phyloP scores from a whole-genome alignment of 2,888 invertebrate genomes.

The Synanthedon andrenaeformis region DNA sequence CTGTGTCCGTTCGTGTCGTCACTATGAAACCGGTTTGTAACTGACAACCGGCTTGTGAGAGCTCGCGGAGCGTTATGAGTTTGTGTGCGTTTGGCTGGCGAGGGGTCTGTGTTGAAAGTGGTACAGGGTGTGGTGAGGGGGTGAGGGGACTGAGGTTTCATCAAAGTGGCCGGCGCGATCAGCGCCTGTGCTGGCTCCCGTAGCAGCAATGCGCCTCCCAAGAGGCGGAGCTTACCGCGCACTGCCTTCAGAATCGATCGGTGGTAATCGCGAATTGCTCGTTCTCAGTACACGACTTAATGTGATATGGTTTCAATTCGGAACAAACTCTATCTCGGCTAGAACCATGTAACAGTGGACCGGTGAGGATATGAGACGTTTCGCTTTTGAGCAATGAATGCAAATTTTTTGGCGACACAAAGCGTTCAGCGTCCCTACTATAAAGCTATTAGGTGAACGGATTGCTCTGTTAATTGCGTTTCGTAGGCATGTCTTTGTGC shows the following conservation, averaged over 20 bases:
- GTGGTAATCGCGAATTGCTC: conserved; percentile 45
- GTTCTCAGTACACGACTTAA: conserved; percentile 20
- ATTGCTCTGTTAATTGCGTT: conserved; percentile 65
- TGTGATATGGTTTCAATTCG: conserved; percentile 29
- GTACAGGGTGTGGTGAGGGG: conserved; percentile 20
- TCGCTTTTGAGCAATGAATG: conserved; percentile 31
- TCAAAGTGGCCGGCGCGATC: conserved; percentile 58
- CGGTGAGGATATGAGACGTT: conserved; percentile 21
- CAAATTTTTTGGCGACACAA: conserved; percentile 60
- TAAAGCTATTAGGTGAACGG: conserved; percentile 54
- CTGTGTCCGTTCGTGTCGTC: conserved; percentile 42
- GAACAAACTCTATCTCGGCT: conserved; percentile 5
- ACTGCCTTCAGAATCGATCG: conserved; percentile 65
- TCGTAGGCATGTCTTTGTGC: conserved; percentile 61
- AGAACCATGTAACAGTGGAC: conserved; percentile 32
- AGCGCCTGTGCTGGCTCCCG: conserved; percentile 64
- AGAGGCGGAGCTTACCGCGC: conserved; percentile 56
- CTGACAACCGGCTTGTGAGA: conserved; percentile 64
- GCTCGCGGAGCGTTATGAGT: conserved; percentile 64
- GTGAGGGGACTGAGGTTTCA: conserved; percentile 34
- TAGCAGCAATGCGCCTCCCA: conserved; percentile 61
- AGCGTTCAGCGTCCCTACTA: conserved; percentile 29
- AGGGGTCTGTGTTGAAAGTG: conserved; percentile 30
- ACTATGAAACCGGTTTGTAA: conserved; percentile 56
- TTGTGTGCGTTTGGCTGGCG: conserved; percentile 60